phyloP scores from a whole-genome alignment of 2,113 vertebrate genomes.

The Bambusicola thoracicus region DNA sequence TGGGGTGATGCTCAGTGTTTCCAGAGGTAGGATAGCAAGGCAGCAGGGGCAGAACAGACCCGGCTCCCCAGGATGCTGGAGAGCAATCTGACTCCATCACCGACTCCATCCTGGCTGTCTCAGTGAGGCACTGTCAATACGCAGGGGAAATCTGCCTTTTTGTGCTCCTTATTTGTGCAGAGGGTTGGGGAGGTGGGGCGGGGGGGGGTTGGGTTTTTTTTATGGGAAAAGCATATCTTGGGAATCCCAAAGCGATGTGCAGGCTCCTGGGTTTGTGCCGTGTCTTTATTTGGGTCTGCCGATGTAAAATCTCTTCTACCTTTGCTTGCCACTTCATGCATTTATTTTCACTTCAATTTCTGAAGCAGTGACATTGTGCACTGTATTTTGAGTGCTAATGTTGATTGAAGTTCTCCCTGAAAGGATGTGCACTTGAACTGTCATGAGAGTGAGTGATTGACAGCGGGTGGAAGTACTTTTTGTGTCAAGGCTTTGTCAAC shows the following conservation, averaged over 20 bases:
- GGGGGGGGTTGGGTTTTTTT: not conserved
- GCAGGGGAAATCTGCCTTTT: not conserved
- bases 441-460: conserved; percentile 75
- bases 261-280: fast-evolving
- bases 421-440: conserved; percentile 78
- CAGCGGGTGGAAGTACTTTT: conserved; percentile 65
- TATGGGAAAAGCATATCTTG: not conserved
- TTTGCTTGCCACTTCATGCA: conserved; percentile 19
- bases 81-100: not conserved
- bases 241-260: not conserved
- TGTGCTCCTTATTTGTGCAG: not conserved
- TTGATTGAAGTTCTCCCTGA: conserved; percentile 75
- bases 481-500: conserved; percentile 82
- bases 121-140: fast-evolving
- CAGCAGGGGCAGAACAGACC: not conserved
- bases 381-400: conserved; percentile 67
- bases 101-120: not conserved
- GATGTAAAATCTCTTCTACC: not conserved
- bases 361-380: conserved; percentile 55
- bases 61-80: not conserved
- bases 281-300: not conserved
- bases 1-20: not conserved
- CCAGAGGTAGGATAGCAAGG: not conserved
- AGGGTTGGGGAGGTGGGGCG: not conserved
- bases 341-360: conserved; percentile 50